Conservation (phyloP, 2,888 invertebrate species). For the Mesorhabditis spiculigera region DNA sequence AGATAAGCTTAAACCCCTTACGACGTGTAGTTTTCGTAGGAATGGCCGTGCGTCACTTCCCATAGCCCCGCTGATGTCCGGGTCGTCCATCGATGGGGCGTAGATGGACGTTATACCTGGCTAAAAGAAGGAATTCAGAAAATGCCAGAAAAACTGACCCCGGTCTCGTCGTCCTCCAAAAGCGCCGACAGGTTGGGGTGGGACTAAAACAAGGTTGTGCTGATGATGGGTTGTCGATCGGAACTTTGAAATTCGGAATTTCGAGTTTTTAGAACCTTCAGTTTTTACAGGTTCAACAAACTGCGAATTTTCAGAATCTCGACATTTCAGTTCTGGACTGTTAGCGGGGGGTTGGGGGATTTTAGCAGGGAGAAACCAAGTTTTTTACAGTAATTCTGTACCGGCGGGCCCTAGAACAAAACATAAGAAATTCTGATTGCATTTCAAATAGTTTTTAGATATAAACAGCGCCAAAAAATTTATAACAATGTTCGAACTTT, state of each 20-base stretch:
- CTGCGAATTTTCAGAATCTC: no score
- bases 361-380: no score
- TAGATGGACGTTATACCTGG: slow-evolving; percentile 13
- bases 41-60: slow-evolving; percentile 40
- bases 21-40: slow-evolving; percentile 37
- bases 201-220: slow-evolving; percentile 26
- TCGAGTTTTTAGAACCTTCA: neutral
- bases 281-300: neutral
- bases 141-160: slow-evolving; percentile 13
- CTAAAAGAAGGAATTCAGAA: no score
- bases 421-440: no score
- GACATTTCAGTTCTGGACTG: no score
- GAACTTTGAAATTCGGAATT: neutral
- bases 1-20: slow-evolving; percentile 15
- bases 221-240: neutral
- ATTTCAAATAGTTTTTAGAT: no score
- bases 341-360: no score
- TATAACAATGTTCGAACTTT: no score
- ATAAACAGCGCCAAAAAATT: no score
- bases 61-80: slow-evolving; percentile 48
- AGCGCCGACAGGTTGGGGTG: slow-evolving; percentile 46
- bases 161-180: slow-evolving; percentile 45
- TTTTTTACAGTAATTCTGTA: no score
- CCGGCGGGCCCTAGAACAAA: no score
- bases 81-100: slow-evolving; percentile 48